Conservation (phyloP, 2,888 invertebrate genomes). For the Caenorhabditis zanzibari region DNA sequence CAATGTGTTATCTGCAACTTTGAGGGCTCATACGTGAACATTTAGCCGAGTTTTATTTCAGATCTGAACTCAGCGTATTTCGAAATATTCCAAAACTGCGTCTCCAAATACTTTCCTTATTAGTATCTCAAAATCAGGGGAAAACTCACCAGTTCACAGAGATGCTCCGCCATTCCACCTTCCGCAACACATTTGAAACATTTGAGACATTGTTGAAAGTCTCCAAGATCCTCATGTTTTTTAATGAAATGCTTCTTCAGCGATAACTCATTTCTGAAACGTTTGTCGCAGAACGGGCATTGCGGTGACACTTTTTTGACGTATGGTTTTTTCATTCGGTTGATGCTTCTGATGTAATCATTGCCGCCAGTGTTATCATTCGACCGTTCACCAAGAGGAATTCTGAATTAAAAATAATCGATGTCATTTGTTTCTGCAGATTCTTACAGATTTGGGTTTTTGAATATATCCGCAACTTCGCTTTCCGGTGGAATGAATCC, state of each 20-base stretch:
- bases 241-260: conserved; percentile 80
- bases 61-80: no score
- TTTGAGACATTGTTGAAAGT: conserved; percentile 82
- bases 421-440: neutral
- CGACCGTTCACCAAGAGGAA: conserved; percentile 81
- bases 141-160: conserved; percentile 79
- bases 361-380: no score
- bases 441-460: conserved; percentile 50
- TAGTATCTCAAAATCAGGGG: neutral
- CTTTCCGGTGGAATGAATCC: conserved; percentile 82
- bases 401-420: conserved; percentile 72
- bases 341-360: conserved; percentile 60
- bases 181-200: conserved; percentile 80
- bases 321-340: conserved; percentile 76
- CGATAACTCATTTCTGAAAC: conserved; percentile 82
- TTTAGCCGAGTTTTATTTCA: no score
- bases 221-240: conserved; percentile 79
- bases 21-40: no score
- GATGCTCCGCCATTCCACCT: conserved; percentile 76
- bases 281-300: conserved; percentile 84
- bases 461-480: conserved; percentile 71
- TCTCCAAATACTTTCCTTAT: no score
- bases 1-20: no score
- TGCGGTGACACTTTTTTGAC: conserved; percentile 83
- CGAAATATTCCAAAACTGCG: no score